Base-by-base conservation (phyloP, 2,888 invertebrate species). In the Ethmia dodecea region DNA sequence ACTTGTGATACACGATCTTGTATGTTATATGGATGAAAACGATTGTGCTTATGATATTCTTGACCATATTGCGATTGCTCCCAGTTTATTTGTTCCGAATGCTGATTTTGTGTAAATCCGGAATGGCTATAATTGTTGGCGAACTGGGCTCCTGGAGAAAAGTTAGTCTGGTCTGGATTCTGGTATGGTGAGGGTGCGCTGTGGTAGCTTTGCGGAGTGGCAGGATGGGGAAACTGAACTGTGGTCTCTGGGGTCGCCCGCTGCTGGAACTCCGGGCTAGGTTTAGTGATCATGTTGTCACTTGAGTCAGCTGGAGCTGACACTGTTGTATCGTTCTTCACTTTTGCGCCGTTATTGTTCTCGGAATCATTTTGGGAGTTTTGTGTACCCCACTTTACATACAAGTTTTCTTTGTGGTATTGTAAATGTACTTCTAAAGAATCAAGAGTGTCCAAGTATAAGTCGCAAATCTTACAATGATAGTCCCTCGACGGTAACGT, bases 341-440 rank as follows among this genome's bases (percentile, higher is more conserved):
- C 86, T 88, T 89, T 89, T 59, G 64, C 75, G 49, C 77, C 73
- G 77, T 92, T 92, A 74, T 92, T 92, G 62, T 91, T 92, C 45
- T 90, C 89, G 47, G 89, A 88, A 59, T 89, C 89, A 67, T 86
- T 81, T 52, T 86, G 86, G 36, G 76, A 66, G 63, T 86, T 88
- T 59, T 77, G 90, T 29, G 87, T 89, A 33, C 90, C 90, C 93
- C 93, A 93, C 76, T 92, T 92, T 47, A 89, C 90, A 60, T 92
- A 81, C 53, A 93, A 81, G 63, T 92, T 92, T 62, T 93, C 93
- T 70, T 93, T 92, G 60, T 93, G 93, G 72, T 94, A 94, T 62
- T 92, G 91, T 56, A 93, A 83, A 77, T 94, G 94, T 46, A 94
- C 93, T 59, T 93, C 92, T 49, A 94, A 87, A 40, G 93, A 93